phyloP scores from a whole-genome alignment of 30 jellyfish, hydroid and myxozoan species.

The Hydra vulgaris region DNA sequence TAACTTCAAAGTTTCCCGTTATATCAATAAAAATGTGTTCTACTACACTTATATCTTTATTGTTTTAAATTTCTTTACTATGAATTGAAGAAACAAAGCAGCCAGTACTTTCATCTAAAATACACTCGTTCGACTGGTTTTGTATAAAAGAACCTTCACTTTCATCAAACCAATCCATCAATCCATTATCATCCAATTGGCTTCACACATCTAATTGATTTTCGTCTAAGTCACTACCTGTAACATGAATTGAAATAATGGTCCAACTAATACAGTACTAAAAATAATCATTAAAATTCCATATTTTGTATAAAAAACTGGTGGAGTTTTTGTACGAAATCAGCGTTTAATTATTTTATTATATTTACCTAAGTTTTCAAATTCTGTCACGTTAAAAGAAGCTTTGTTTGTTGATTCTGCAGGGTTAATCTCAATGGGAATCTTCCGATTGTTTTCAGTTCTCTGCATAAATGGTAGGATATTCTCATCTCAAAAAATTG shows the following conservation, averaged over 20 bases:
- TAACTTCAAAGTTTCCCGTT: neutral
- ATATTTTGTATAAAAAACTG: neutral
- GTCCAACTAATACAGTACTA: neutral
- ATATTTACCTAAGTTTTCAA: neutral
- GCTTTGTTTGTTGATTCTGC: neutral
- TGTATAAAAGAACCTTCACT: neutral
- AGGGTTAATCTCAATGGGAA: neutral
- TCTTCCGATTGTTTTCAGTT: neutral
- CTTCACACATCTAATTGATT: neutral
- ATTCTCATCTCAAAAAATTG: neutral
- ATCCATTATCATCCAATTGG: neutral
- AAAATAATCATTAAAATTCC: neutral
- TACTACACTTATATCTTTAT: neutral
- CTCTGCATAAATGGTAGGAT: neutral
- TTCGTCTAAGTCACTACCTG: neutral
- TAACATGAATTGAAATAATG: neutral
- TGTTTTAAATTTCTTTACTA: neutral
- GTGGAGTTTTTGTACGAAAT: neutral
- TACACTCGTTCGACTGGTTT: neutral
- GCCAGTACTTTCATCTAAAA: neutral
- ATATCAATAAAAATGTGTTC: neutral
- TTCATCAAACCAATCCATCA: neutral
- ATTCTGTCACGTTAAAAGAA: neutral
- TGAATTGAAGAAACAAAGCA: neutral
- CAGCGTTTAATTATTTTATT: neutral